phyloP scores from a whole-genome alignment of 2,113 vertebrate genomes.

The Tyrannus savana region DNA sequence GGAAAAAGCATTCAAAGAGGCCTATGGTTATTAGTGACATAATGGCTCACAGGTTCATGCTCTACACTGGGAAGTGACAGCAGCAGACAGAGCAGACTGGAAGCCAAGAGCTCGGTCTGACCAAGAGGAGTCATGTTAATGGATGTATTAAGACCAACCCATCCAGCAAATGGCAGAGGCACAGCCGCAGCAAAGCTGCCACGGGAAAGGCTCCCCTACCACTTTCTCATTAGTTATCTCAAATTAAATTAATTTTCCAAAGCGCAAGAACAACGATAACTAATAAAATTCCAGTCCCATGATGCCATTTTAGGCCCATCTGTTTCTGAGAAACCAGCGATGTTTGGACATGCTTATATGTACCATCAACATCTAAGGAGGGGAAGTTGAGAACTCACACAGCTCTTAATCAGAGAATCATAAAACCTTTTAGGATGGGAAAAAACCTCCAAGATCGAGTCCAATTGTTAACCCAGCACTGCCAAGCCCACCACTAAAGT shows the following conservation, averaged over 20 bases:
- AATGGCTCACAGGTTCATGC: background rate
- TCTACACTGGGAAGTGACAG: background rate
- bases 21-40: background rate
- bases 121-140: background rate
- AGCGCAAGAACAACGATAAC: background rate
- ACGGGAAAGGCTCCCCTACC: background rate
- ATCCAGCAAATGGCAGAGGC: background rate
- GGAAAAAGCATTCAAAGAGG: background rate
- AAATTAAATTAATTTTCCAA: constrained; percentile 42
- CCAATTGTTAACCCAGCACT: background rate
- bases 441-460: background rate
- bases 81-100: background rate
- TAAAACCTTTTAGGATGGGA: background rate
- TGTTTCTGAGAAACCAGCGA: background rate
- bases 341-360: background rate
- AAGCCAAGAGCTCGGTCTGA: background rate
- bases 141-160: background rate
- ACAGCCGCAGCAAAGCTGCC: background rate
- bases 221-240: background rate
- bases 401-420: background rate
- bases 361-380: background rate
- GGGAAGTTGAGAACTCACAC: accelerated
- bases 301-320: background rate
- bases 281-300: constrained; percentile 14
- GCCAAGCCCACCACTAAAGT: background rate